Base-by-base conservation (phyloP, 2,888 invertebrate species). In the Esperia sulphurella region DNA sequence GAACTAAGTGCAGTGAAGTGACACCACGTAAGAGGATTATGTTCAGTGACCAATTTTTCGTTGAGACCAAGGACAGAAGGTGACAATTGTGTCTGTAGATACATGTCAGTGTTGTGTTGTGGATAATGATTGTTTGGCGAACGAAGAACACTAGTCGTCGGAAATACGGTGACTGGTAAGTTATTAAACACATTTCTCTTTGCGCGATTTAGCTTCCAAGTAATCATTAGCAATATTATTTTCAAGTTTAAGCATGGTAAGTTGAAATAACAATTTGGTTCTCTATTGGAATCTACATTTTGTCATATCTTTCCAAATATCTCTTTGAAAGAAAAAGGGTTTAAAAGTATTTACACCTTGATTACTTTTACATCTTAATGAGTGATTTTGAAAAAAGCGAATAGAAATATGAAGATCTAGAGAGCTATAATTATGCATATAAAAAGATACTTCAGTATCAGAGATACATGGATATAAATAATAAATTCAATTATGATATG, bases 91-190 rank as follows among this genome's bases (percentile, higher is more conserved):
- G 72, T 60, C 53, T 66, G 68, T 65, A 45, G 55, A 54, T 71
- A 61, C 63, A 82, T 81, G 83, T 59, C 66, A 75, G 71, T 75
- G 75, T 67, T 72, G 75, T 70, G 70, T 65, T 68, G 66, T 71
- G 70, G 64, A 77, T 65, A 54, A 88, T 86, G 86, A 74, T 77
- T 51, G 71, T 76, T 75, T 80, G 83, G 82, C 67, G 82, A 71
- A 68, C 79, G 61, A 81, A 79, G 69, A 83, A 80, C 59, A 84
- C 84, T 64, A 80, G 83, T 63, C 86, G 88, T 63, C 87, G 88
- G 83, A 87, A 83, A 85, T 64, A 71, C 63, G 71, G 74, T 57
- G 71, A 72, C 73, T 86, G 87, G 88, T 88, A 60, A 79, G 81
- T 59, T 6, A 7, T 2, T 21, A 21, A 21, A 21, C 5, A 21